Conservation (phyloP, 2,113 vertebrate genomes). For the Phainopepla nitens region DNA sequence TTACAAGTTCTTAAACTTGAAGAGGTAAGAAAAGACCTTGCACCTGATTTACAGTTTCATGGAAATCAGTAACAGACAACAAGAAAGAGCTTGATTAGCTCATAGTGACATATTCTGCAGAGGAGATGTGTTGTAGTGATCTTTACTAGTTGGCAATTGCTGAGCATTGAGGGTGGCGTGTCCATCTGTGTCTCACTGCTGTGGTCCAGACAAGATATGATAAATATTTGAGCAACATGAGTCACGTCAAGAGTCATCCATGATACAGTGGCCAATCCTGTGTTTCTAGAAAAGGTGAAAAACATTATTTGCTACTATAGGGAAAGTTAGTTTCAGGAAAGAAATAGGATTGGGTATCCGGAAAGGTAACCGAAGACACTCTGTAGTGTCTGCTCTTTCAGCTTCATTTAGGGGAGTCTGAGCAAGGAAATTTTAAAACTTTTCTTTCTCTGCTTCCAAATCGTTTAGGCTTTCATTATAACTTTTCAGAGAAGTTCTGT, state of each 20-base stretch:
- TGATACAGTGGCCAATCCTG: not conserved
- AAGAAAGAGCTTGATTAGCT: not conserved
- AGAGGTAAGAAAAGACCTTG: not conserved
- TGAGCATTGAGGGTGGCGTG: accelerated
- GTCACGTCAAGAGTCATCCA: not conserved
- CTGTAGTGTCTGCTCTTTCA: not conserved
- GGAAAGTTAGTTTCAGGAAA: not conserved
- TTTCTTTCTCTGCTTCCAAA: not conserved
- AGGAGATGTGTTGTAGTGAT: not conserved
- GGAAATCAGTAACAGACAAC: not conserved
- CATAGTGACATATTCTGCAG: not conserved
- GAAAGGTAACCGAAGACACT: not conserved
- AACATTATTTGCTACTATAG: not conserved
- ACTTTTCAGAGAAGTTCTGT: not conserved
- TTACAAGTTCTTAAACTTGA: not conserved
- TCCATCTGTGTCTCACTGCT: not conserved
- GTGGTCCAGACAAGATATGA: not conserved
- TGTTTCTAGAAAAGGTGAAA: not conserved
- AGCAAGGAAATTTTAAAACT: not conserved
- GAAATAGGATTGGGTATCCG: accelerated
- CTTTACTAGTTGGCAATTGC: not conserved
- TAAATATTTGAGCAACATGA: not conserved
- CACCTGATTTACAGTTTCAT: not conserved
- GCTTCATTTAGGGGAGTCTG: not conserved
- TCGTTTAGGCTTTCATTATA: not conserved